Evolutionary conservation across 2,888 invertebrate species (phyloP).

Genomic region (Tribolium freemani): DNA sequence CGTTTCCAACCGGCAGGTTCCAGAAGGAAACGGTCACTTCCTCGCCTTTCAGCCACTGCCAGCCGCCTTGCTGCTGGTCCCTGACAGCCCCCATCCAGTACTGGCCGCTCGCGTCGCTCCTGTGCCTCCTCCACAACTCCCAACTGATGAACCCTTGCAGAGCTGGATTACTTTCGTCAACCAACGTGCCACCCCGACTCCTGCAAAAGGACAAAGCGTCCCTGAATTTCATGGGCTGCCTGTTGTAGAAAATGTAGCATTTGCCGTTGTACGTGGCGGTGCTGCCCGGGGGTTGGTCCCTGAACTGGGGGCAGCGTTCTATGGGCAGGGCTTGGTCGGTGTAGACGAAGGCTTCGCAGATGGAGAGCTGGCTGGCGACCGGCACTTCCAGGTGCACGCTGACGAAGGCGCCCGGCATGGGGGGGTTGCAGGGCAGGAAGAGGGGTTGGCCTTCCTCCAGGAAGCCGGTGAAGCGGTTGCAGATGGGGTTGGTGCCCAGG

Average conservation of each 20-base stretch:
- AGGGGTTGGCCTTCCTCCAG: slow-evolving; percentile 92
- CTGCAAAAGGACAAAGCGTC: slow-evolving; percentile 87
- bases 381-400: slow-evolving; percentile 90
- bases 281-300: slow-evolving; percentile 93
- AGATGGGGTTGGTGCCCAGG: slow-evolving; percentile 91
- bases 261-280: slow-evolving; percentile 95
- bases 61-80: slow-evolving; percentile 84
- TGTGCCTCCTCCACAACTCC: slow-evolving; percentile 93
- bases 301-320: slow-evolving; percentile 91
- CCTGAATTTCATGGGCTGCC: slow-evolving; percentile 84
- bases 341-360: slow-evolving; percentile 95
- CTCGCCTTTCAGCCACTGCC: slow-evolving; percentile 93
- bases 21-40: slow-evolving; percentile 93
- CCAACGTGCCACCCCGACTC: slow-evolving; percentile 83
- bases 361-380: slow-evolving; percentile 82
- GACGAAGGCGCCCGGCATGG: slow-evolving; percentile 95
- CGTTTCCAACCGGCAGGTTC: slow-evolving; percentile 87
- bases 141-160: slow-evolving; percentile 95
- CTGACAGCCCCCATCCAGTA: slow-evolving; percentile 96
- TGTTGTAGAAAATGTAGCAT: slow-evolving; percentile 94
- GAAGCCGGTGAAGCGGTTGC: slow-evolving; percentile 89
- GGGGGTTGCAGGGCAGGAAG: slow-evolving; percentile 93
- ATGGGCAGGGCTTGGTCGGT: slow-evolving; percentile 93
- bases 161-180: slow-evolving; percentile 94
- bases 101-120: slow-evolving; percentile 91